Conservation (phyloP, 2,888 invertebrate species). For the Timema cristinae region DNA sequence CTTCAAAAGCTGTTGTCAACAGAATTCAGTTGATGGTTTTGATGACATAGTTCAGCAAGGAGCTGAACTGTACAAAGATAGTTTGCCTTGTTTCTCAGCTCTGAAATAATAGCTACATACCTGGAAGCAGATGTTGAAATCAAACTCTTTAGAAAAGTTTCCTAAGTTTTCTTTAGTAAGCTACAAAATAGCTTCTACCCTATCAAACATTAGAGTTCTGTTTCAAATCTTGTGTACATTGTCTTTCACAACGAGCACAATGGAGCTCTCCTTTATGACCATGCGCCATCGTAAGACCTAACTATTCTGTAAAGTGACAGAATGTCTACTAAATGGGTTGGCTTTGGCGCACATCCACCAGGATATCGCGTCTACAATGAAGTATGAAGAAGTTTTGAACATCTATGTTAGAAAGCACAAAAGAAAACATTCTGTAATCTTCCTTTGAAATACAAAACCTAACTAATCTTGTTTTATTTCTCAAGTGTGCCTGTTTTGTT, state of each 20-base stretch:
- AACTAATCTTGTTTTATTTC: background rate
- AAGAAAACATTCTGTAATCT: background rate
- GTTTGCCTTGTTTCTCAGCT: background rate
- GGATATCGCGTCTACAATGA: background rate
- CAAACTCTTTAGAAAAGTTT: background rate
- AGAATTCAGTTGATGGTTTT: no score
- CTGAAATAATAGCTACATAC: background rate
- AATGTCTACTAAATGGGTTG: background rate
- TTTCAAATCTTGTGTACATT: background rate
- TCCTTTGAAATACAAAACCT: background rate
- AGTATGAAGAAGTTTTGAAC: background rate
- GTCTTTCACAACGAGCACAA: background rate
- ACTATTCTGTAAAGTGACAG: background rate
- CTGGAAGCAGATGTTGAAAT: no score
- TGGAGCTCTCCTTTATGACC: background rate
- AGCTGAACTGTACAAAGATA: background rate
- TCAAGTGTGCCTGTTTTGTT: no score
- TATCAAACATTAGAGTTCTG: constrained; percentile 8
- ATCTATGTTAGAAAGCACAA: background rate
- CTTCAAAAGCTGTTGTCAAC: no score
- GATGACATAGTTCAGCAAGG: no score
- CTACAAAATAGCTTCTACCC: background rate
- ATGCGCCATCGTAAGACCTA: background rate
- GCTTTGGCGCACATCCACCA: constrained; percentile 7
- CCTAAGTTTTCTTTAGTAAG: background rate